Conservation (phyloP, 2,113 vertebrate genomes). For the Phodopus roborovskii region DNA sequence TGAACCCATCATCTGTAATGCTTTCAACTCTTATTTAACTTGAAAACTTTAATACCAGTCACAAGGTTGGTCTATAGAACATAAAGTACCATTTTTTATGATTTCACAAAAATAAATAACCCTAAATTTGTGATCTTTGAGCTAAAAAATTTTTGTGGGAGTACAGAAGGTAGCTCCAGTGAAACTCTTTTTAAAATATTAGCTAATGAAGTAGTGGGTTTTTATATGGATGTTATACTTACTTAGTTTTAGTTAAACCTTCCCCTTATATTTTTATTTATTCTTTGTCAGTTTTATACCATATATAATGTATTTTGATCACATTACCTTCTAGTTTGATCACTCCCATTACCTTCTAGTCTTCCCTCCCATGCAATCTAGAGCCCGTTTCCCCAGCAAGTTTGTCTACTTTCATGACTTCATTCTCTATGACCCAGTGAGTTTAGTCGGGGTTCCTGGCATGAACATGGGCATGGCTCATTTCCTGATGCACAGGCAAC, state of each 20-base stretch:
- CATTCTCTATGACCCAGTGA: not conserved
- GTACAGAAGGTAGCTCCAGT: not conserved
- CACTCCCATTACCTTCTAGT: not conserved
- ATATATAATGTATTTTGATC: not conserved
- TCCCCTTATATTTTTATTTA: not conserved
- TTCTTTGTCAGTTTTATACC: not conserved
- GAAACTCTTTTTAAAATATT: not conserved
- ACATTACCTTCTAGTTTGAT: no score
- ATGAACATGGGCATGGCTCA: not conserved
- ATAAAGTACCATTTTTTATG: not conserved
- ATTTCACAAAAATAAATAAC: slow-evolving; percentile 3
- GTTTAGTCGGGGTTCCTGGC: not conserved
- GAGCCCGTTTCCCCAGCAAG: not conserved
- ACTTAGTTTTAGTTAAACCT: not conserved
- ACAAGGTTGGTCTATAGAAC: not conserved
- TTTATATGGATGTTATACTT: not conserved
- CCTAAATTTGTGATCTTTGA: not conserved
- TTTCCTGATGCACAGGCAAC: not conserved
- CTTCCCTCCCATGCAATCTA: not conserved
- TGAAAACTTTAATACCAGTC: not conserved
- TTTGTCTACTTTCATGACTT: not conserved
- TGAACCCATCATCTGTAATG: slow-evolving; percentile 2
- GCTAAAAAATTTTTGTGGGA: not conserved
- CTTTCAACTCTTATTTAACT: not conserved
- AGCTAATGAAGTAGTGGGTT: not conserved